Conservation (phyloP, 2,113 vertebrate genomes). For the Scortum barcoo region DNA sequence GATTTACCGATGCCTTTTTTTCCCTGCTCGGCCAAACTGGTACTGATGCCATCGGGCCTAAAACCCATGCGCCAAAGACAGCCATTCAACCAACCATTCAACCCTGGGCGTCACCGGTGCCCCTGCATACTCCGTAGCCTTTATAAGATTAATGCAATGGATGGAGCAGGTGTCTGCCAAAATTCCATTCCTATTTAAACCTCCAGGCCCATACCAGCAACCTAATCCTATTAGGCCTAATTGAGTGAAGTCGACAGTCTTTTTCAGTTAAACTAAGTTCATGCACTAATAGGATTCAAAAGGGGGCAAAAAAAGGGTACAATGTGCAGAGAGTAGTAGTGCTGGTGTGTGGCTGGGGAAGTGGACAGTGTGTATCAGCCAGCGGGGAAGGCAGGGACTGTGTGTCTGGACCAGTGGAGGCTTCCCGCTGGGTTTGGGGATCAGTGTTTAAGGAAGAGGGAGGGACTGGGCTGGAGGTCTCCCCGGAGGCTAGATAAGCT, state of each 20-base stretch:
- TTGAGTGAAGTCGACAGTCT: conserved; percentile 92
- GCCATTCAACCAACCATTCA: conserved; percentile 47
- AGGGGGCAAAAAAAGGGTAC: conserved; percentile 77
- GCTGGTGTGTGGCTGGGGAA: conserved; percentile 79
- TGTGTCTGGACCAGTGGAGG: conserved; percentile 40
- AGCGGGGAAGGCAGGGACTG: conserved; percentile 46
- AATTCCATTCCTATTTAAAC: conserved; percentile 90
- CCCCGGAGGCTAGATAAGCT: conserved; percentile 61
- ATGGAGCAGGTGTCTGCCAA: conserved; percentile 90
- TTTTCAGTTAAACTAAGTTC: conserved; percentile 93
- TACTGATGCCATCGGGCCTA: conserved; percentile 26
- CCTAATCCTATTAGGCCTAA: conserved; percentile 97
- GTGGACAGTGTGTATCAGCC: conserved; percentile 59
- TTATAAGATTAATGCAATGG: conserved; percentile 89
- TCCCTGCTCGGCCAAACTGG: background rate
- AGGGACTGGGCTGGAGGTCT: conserved; percentile 52
- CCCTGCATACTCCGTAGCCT: conserved; percentile 83
- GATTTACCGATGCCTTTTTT: background rate
- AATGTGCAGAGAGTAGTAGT: conserved; percentile 77
- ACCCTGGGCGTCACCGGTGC: conserved; percentile 54
- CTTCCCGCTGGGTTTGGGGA: conserved; percentile 52
- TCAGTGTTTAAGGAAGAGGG: conserved; percentile 46
- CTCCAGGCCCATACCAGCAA: conserved; percentile 88
- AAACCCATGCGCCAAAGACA: conserved; percentile 45
- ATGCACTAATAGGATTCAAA: conserved; percentile 92